Evolutionary conservation across 2,888 invertebrate species (phyloP).

Genomic region (Harmothoe impar): DNA sequence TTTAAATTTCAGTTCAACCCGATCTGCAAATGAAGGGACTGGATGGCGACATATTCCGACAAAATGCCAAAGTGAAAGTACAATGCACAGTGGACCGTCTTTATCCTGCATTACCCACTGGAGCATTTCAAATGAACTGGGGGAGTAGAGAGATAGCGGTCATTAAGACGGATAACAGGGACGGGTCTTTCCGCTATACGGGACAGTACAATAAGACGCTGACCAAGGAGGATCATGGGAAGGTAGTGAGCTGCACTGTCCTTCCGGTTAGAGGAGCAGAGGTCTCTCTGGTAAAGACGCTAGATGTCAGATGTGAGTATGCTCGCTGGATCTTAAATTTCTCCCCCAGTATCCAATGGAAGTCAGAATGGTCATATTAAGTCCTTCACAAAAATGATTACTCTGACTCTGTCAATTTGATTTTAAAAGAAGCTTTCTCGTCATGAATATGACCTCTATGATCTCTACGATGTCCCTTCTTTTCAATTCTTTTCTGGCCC

Average conservation of each 20-base stretch:
- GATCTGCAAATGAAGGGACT: not conserved
- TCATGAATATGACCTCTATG: too few relatives aligned
- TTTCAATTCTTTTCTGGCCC: too few relatives aligned
- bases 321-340: not conserved
- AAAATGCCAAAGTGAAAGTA: not conserved
- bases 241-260: not conserved
- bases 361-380: too few relatives aligned
- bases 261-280: not conserved
- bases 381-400: too few relatives aligned
- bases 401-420: too few relatives aligned
- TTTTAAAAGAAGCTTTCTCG: too few relatives aligned
- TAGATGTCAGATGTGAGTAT: constrained; percentile 10
- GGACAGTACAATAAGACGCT: not conserved
- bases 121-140: not conserved
- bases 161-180: not conserved
- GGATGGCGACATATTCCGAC: not conserved
- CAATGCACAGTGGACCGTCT: not conserved
- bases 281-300: not conserved
- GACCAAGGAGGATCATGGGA: constrained; percentile 10
- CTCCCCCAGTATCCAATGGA: not conserved
- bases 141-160: not conserved
- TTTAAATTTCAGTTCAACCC: not conserved
- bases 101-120: not conserved
- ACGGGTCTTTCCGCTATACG: not conserved
- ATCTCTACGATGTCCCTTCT: too few relatives aligned